Evolutionary conservation across 2,888 invertebrate species (phyloP).

Genomic region (Dilophus febrilis): DNA sequence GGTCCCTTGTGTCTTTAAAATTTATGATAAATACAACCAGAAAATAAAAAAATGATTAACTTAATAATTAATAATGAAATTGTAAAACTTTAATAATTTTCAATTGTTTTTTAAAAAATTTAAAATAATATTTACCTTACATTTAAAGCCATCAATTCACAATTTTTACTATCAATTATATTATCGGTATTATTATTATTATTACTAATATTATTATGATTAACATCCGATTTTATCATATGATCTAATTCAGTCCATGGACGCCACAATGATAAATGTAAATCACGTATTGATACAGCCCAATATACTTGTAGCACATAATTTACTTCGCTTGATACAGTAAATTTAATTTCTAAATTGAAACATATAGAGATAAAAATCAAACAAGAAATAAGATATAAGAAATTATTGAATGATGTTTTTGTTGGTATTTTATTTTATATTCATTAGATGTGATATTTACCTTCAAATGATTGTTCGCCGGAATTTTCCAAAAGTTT

Average conservation of each 20-base stretch:
- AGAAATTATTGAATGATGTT: too few relatives aligned
- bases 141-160: slow-evolving; percentile 15
- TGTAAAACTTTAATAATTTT: too few relatives aligned
- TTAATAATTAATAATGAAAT: too few relatives aligned
- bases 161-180: slow-evolving; percentile 12
- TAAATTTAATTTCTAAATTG: slow-evolving; percentile 57
- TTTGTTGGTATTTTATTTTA: neutral
- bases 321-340: slow-evolving; percentile 55
- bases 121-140: slow-evolving; percentile 12
- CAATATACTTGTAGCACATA: slow-evolving; percentile 60
- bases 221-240: slow-evolving; percentile 22
- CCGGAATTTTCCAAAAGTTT: too few relatives aligned
- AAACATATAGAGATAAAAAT: too few relatives aligned
- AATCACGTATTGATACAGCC: slow-evolving; percentile 61
- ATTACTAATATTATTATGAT: slow-evolving; percentile 8
- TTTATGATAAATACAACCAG: too few relatives aligned
- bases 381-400: too few relatives aligned
- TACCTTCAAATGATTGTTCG: too few relatives aligned
- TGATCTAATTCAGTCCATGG: slow-evolving; percentile 48
- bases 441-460: too few relatives aligned
- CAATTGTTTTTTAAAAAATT: neutral
- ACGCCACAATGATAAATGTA: slow-evolving; percentile 59
- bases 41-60: neutral
- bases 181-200: slow-evolving; percentile 9
- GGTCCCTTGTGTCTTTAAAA: slow-evolving; percentile 38